phyloP scores from a whole-genome alignment of 1,140 invertebrate species.

The Aphis gossypii region DNA sequence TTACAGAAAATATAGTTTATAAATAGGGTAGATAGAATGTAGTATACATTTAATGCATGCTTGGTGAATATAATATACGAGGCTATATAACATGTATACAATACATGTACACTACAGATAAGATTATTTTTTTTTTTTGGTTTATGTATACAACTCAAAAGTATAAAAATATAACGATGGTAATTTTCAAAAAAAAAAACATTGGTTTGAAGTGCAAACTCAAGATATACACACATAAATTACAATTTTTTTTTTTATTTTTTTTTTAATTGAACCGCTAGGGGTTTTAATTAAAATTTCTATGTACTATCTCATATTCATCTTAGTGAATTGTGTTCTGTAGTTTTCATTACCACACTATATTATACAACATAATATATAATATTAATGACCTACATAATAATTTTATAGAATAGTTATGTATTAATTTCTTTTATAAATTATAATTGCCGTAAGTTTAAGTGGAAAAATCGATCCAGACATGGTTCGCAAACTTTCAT shows the following conservation, averaged over 20 bases:
- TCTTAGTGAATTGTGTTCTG: background rate
- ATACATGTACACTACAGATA: background rate
- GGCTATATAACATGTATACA: background rate
- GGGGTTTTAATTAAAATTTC: conserved; percentile 21
- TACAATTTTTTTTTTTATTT: background rate
- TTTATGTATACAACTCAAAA: background rate
- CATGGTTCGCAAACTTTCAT: background rate
- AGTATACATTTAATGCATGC: background rate
- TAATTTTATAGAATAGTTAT: background rate
- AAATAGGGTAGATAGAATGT: background rate
- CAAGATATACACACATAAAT: background rate
- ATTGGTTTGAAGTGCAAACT: background rate
- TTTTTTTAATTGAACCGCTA: conserved; percentile 1
- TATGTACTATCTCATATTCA: background rate
- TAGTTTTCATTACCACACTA: background rate
- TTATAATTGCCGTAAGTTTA: conserved; percentile 7
- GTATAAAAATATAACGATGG: background rate
- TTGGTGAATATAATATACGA: background rate
- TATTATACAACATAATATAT: background rate
- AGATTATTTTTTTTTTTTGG: background rate
- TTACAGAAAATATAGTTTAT: background rate
- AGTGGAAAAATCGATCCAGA: background rate
- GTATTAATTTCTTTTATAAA: background rate
- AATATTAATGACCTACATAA: conserved; percentile 14
- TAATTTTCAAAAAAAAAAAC: background rate